phyloP scores from a whole-genome alignment of 2,113 vertebrate genomes.

The Diphyllodes magnificus region DNA sequence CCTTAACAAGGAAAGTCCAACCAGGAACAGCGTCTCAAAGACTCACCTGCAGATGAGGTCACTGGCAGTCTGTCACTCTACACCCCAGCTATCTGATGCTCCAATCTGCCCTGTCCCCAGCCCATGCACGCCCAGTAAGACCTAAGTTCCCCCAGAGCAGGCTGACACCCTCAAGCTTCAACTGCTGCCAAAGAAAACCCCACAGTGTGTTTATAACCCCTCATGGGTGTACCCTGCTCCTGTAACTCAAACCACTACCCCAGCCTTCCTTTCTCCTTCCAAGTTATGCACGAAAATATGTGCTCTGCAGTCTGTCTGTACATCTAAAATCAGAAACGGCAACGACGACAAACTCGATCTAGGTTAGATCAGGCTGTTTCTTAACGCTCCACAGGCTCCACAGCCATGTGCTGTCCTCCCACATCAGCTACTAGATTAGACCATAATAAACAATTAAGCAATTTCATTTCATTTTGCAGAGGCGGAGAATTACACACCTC shows the following conservation, averaged over 20 bases:
- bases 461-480: background rate
- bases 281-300: background rate
- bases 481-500: background rate
- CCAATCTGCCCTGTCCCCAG: background rate
- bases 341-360: accelerated
- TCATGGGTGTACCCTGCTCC: background rate
- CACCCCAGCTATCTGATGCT: background rate
- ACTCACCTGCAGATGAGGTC: background rate
- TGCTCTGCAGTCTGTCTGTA: background rate
- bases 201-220: background rate
- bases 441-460: background rate
- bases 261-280: background rate
- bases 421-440: background rate
- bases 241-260: background rate
- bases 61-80: background rate
- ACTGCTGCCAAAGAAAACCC: background rate
- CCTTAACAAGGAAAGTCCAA: background rate
- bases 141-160: background rate
- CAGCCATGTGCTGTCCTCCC: background rate
- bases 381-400: background rate
- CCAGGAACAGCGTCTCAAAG: background rate
- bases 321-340: background rate
- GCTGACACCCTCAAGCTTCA: background rate
- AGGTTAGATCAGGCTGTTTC: background rate
- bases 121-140: accelerated